Base-by-base conservation (phyloP, 2,888 invertebrate genomes). In the Drosophila algonquin region DNA sequence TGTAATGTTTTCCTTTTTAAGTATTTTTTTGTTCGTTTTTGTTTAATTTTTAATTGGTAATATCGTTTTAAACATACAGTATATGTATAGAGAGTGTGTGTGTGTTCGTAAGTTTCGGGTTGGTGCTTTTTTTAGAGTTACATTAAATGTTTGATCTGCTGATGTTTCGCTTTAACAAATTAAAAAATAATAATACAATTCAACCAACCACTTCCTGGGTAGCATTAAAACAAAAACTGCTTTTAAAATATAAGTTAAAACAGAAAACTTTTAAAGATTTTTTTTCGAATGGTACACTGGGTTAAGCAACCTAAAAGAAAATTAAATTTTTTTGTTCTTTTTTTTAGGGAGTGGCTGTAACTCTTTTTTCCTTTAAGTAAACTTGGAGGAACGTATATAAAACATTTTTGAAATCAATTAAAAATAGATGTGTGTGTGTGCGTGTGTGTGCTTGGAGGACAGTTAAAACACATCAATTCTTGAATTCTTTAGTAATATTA, bases 1-100 rank as follows among this genome's bases (percentile, higher is more conserved):
- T 56, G 30, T 40, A 58, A 76, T 57, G 40, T 59, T 70, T 70
- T 50, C 63, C 30, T 63, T 65, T 76, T 79, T 73, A 40, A 68
- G 59, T 54, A 65, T 72, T 81, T 84, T 76, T 75, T 73, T 69
- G 72, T 71, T 58, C 40, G 61, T 79, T 80, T 84, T 76, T 77
- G 74, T 73, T 70, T 72, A 63, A 55, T 60, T 65, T 63, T 69
- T 72, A 60, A 62, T 77, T 75, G 68, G 67, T 82, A 85, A 85
- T 83, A 80, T 86, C 74, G 88, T 86, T 88, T 88, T 71, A 79
- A 88, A 86, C 81, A 88, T 81, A 87, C 50, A 61, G 40, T 61
- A 46, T 35, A 55, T 55, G 55, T 45, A 44, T 24, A 67, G 46
- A 53, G 24, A 67, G 47, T 68, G 14, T 40, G 40, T 40, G 40